Percentiles rank a stretch among this genome's conserved stretches.
phyloP scores from a whole-genome alignment of 2,888 invertebrate genomes.

The Cheilosia urbana region DNA sequence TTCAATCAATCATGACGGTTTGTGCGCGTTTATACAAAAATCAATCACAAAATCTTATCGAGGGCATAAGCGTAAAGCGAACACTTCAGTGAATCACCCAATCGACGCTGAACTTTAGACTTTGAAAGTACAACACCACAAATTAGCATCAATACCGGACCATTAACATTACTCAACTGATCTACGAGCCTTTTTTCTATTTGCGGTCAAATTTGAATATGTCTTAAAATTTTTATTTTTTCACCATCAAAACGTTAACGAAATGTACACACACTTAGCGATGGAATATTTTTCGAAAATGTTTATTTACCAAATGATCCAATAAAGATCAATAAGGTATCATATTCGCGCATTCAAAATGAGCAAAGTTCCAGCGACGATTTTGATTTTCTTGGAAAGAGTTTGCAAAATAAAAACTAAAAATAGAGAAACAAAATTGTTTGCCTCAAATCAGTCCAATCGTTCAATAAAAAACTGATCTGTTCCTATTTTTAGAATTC shows the following conservation, averaged over 20 bases:
- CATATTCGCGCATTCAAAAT: not conserved
- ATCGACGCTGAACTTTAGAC: constrained; percentile 2
- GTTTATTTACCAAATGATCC: no score
- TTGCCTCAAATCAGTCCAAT: not conserved
- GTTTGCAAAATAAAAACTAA: not conserved
- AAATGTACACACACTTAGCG: no score
- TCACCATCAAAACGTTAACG: no score
- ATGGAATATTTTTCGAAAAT: no score
- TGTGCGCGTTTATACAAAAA: not conserved
- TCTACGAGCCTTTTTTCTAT: not conserved
- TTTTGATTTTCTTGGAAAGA: no score
- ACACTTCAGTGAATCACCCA: not conserved
- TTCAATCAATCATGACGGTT: not conserved
- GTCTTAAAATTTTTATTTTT: no score
- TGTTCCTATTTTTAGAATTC: constrained; percentile 3
- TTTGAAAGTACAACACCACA: not conserved
- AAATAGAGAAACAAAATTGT: not conserved
- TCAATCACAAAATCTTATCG: not conserved
- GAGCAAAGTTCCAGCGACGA: no score
- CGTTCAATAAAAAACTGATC: not conserved
- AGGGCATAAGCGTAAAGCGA: not conserved
- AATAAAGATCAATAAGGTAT: not conserved
- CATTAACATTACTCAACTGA: not conserved
- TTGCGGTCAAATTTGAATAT: not conserved
- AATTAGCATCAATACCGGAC: not conserved